A percentile compares a stretch with the other conserved stretches of the same genome.
Evolutionary conservation across 2,113 vertebrate genomes (phyloP).

Genomic region (Grallaria varia): DNA sequence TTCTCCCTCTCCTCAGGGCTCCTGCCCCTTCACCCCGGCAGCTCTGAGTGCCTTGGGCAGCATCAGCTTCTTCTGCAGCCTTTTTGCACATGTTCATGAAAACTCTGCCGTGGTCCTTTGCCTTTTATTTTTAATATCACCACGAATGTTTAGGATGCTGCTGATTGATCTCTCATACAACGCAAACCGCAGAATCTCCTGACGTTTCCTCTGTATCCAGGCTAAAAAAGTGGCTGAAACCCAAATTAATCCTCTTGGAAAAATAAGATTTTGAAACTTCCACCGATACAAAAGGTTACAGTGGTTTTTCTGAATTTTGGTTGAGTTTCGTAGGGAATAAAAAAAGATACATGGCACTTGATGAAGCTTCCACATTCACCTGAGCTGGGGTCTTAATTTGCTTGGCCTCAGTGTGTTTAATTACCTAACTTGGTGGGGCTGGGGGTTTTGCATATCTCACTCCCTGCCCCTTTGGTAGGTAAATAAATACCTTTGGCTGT

Average conservation of each 20-base stretch:
- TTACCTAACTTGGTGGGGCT: not conserved
- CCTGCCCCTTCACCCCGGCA: not conserved
- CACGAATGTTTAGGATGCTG: not conserved
- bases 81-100: not conserved
- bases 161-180: not conserved
- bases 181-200: not conserved
- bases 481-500: not conserved
- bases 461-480: not conserved
- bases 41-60: not conserved
- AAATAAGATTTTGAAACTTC: not conserved
- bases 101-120: not conserved
- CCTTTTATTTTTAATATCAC: not conserved
- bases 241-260: not conserved
- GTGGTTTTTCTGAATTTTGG: not conserved
- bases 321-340: not conserved
- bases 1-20: not conserved
- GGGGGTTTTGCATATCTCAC: not conserved
- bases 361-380: not conserved
- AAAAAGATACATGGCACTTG: rapidly evolving
- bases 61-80: not conserved
- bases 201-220: not conserved
- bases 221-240: not conserved
- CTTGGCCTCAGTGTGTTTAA: not conserved
- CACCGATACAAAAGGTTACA: not conserved
- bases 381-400: not conserved